A percentile compares a stretch with the other conserved stretches of the same genome.
phyloP scores from a whole-genome alignment of 2,888 invertebrate genomes.

The Adela reaumurella region DNA sequence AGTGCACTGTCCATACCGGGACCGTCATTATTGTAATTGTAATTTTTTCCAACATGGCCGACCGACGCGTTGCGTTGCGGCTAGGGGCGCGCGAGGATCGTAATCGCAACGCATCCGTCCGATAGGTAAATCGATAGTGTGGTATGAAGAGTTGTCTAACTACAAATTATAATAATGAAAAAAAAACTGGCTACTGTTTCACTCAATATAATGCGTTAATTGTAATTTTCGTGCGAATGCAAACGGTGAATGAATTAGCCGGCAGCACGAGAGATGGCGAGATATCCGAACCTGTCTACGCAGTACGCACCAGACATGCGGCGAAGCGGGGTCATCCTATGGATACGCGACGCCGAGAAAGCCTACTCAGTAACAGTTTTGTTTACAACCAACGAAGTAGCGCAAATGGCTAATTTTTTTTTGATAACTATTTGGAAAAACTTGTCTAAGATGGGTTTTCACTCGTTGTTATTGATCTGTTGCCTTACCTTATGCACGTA shows the following conservation, averaged over 20 bases:
- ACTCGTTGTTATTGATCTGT: too few species aligned
- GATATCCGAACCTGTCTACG: background rate
- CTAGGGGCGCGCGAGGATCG: conserved; percentile 29
- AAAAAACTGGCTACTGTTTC: conserved; percentile 35
- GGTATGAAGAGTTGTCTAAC: conserved; percentile 39
- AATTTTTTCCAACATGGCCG: conserved; percentile 37
- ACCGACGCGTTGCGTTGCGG: conserved; percentile 27
- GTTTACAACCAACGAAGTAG: too few species aligned
- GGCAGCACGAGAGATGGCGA: background rate
- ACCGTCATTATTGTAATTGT: conserved; percentile 50
- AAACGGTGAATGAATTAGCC: background rate
- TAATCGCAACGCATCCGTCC: conserved; percentile 42
- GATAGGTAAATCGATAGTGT: conserved; percentile 42
- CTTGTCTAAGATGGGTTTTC: too few species aligned
- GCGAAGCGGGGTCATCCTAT: too few species aligned
- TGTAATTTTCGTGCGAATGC: conserved; percentile 23
- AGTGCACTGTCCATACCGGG: conserved; percentile 45
- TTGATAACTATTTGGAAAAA: too few species aligned
- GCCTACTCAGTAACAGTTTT: too few species aligned
- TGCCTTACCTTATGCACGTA: too few species aligned
- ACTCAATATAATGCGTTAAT: conserved; percentile 23
- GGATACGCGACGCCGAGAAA: too few species aligned
- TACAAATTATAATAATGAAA: conserved; percentile 37
- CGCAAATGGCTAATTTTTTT: too few species aligned
- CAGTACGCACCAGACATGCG: too few species aligned